Percentiles rank a stretch among this genome's conserved stretches.
phyloP scores from a whole-genome alignment of 2,113 vertebrate genomes.

The Pycnonotus jocosus region DNA sequence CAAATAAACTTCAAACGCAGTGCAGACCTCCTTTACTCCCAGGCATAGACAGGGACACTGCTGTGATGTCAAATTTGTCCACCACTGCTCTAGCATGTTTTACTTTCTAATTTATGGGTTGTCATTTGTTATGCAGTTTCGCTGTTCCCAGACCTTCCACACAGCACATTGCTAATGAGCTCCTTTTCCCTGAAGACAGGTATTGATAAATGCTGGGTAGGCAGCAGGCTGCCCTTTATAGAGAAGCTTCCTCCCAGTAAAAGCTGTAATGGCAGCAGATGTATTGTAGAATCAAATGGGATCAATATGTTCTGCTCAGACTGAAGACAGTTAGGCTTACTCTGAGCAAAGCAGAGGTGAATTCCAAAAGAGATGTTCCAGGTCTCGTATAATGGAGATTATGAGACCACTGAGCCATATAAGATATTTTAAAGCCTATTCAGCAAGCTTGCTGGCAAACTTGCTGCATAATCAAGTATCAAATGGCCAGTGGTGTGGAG shows the following conservation, averaged over 20 bases:
- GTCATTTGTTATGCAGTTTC: background rate
- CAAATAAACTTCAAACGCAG: background rate
- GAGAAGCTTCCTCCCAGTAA: background rate
- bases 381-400: conserved; percentile 33
- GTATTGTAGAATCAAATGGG: conserved; percentile 1
- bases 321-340: background rate
- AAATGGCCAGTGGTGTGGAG: background rate
- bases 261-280: background rate
- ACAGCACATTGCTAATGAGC: background rate
- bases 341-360: background rate
- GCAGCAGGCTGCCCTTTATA: background rate
- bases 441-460: conserved; percentile 22
- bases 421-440: conserved; percentile 55
- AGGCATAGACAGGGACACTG: background rate
- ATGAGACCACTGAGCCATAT: conserved; percentile 29
- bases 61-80: background rate
- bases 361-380: conserved; percentile 47
- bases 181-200: background rate
- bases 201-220: background rate
- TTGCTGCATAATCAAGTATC: conserved; percentile 5
- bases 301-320: conserved; percentile 33
- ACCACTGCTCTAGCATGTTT: background rate
- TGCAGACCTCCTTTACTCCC: background rate
- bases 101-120: background rate
- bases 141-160: background rate